These are phyloP conservation scores for Apamea anceps DNA, from an alignment of 2,888 invertebrate genomes.

Conservation along the genomic window DNA sequence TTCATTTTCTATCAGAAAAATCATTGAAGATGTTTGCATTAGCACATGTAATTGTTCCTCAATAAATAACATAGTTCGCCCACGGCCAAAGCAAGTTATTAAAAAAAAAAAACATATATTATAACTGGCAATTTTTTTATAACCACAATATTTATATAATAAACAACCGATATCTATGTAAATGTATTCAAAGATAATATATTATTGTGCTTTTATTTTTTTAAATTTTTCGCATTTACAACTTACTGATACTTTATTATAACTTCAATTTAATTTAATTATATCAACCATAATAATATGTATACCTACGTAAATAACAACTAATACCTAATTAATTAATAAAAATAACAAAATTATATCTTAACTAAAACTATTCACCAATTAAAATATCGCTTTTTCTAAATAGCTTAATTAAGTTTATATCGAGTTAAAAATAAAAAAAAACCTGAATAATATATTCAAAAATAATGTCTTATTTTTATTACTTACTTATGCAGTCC, in stretches of 20 bases:
- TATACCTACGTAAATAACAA: too few relatives aligned
- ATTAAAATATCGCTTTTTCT: too few relatives aligned
- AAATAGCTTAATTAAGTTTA: neutral
- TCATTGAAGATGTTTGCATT: neutral
- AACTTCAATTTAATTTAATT: too few relatives aligned
- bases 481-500: conserved; percentile 94
- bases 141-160: neutral
- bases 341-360: too few relatives aligned
- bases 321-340: too few relatives aligned
- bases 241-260: too few relatives aligned
- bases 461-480: neutral
- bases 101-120: neutral
- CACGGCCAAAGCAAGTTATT: neutral
- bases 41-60: neutral
- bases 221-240: too few relatives aligned
- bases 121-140: too few relatives aligned
- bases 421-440: neutral
- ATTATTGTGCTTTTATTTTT: neutral
- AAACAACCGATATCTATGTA: neutral
- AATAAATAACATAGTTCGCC: neutral
- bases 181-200: neutral
- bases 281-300: too few relatives aligned
- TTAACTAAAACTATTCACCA: too few relatives aligned
- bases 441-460: neutral
- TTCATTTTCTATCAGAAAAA: neutral